These are phyloP conservation scores for Ichneumon xanthorius DNA, from an alignment of 2,888 invertebrate genomes.

Conservation along the genomic window DNA sequence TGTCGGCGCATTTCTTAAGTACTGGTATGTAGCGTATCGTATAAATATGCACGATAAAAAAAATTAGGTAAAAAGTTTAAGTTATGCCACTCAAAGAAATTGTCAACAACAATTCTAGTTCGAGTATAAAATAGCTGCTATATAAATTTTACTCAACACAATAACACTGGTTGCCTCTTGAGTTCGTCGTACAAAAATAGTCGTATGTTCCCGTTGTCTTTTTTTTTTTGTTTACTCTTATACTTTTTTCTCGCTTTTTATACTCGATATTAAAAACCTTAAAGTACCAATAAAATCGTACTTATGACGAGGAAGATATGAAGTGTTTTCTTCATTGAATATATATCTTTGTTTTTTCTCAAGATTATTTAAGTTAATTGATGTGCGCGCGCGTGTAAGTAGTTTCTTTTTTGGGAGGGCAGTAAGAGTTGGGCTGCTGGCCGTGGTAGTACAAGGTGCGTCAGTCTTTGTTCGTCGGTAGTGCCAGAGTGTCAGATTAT, in stretches of 20 bases:
- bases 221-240: slow-evolving; percentile 23
- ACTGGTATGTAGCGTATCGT: slow-evolving; percentile 54
- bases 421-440: slow-evolving; percentile 20
- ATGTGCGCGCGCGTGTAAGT: slow-evolving; percentile 21
- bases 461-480: slow-evolving; percentile 61
- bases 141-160: slow-evolving; percentile 24
- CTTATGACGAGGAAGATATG: slow-evolving; percentile 27
- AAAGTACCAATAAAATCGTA: slow-evolving; percentile 20
- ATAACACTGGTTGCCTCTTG: slow-evolving; percentile 52
- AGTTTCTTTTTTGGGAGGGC: slow-evolving; percentile 6
- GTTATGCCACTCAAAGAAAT: slow-evolving; percentile 26
- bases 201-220: slow-evolving; percentile 19
- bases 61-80: slow-evolving; percentile 11
- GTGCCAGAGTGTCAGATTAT: slow-evolving; percentile 9
- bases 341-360: background rate
- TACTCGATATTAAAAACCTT: slow-evolving; percentile 18
- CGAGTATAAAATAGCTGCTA: slow-evolving; percentile 42
- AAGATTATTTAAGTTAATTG: slow-evolving; percentile 23
- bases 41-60: slow-evolving; percentile 19
- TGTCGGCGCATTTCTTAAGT: slow-evolving; percentile 51
- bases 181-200: slow-evolving; percentile 59
- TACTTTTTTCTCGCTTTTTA: slow-evolving; percentile 14
- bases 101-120: slow-evolving; percentile 48
- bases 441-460: slow-evolving; percentile 60
- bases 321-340: background rate